Evolutionary conservation across 2,888 invertebrate genomes (phyloP).

Genomic region (Lepidocyrtinus sp.): DNA sequence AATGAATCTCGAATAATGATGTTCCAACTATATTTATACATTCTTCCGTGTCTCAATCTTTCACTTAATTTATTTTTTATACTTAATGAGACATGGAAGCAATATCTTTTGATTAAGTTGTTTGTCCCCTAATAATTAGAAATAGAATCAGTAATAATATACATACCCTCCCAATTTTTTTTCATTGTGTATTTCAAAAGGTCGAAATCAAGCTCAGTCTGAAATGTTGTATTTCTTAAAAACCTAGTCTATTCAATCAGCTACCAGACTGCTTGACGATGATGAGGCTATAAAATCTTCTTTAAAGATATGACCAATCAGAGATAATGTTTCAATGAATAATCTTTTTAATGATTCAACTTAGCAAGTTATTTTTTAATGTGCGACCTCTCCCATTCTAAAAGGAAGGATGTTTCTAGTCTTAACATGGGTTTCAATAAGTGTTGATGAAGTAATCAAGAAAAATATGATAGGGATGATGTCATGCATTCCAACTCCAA

Average conservation of each 20-base stretch:
- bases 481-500: constrained; percentile 45
- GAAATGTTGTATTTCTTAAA: constrained; percentile 23
- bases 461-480: constrained; percentile 31
- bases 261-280: constrained; percentile 41
- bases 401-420: constrained; percentile 15
- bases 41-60: constrained; percentile 18
- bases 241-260: constrained; percentile 18
- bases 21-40: neutral
- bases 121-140: constrained; percentile 26
- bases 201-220: neutral
- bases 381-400: constrained; percentile 30
- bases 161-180: no score
- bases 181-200: constrained; percentile 11
- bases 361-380: constrained; percentile 26
- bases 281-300: neutral
- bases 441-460: neutral
- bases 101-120: constrained; percentile 14
- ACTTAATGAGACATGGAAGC: constrained; percentile 10
- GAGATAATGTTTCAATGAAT: neutral
- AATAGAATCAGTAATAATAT: neutral
- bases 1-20: neutral
- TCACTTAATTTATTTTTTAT: constrained; percentile 22
- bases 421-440: constrained; percentile 16
- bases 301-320: neutral
- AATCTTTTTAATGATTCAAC: neutral